Conservation (phyloP, 2,113 vertebrate genomes). For the Carassius carassius region DNA sequence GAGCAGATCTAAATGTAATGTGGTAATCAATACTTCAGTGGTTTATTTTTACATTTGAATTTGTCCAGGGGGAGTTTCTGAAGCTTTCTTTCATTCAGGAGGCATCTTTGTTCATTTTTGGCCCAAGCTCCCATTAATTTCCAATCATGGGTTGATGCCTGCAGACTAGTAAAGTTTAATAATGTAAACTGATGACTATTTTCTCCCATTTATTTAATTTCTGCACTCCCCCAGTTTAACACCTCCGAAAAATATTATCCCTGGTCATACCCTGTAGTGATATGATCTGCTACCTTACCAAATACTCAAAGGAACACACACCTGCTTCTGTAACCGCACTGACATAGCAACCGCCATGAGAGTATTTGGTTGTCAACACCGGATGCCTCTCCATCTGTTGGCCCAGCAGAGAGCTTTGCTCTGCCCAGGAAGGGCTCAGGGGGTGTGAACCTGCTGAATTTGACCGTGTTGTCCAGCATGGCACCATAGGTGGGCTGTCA, state of each 20-base stretch:
- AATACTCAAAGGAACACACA: slow-evolving; percentile 67
- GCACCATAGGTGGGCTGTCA: slow-evolving; percentile 54
- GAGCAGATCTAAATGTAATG: not conserved
- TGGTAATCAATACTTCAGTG: too few relatives aligned
- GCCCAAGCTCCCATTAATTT: not conserved
- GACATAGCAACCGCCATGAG: slow-evolving; percentile 68
- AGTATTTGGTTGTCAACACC: slow-evolving; percentile 46
- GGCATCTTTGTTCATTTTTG: not conserved
- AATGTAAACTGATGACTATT: not conserved
- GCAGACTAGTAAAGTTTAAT: not conserved
- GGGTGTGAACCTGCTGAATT: slow-evolving; percentile 52
- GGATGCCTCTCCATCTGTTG: slow-evolving; percentile 74
- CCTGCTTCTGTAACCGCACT: slow-evolving; percentile 65
- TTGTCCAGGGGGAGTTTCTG: not conserved
- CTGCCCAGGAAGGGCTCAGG: slow-evolving; percentile 71
- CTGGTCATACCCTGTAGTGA: slow-evolving; percentile 28
- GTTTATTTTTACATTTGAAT: not conserved
- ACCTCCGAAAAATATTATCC: not conserved
- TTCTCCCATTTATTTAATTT: not conserved
- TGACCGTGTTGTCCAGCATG: slow-evolving; percentile 47
- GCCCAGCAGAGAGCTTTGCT: slow-evolving; percentile 73
- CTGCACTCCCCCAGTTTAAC: not conserved
- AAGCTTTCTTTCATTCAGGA: not conserved
- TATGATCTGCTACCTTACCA: slow-evolving; percentile 34
- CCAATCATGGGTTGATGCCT: not conserved